Evolutionary conservation across 1,140 invertebrate genomes (phyloP), one percentile per base, ranked within the genome.

Genomic region (Macrocentrus cingulum): DNA sequence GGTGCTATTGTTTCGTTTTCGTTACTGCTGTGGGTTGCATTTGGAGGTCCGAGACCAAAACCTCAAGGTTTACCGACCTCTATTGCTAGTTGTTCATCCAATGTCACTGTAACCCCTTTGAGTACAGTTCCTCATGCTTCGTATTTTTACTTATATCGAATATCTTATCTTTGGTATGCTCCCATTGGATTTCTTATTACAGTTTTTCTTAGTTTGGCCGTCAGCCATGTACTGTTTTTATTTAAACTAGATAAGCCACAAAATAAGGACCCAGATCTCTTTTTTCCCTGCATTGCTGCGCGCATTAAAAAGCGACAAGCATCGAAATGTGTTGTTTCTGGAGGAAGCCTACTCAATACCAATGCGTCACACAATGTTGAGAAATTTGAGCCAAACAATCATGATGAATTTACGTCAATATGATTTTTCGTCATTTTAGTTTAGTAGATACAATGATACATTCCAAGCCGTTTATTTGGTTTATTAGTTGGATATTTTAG

Each of bases 111-210:
- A n/a, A n/a, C n/a, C n/a, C n/a, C n/a, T n/a, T n/a, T n/a, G n/a
- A n/a, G n/a, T n/a, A n/a, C n/a, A n/a, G n/a, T n/a, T n/a, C n/a
- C n/a, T n/a, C n/a, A n/a, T n/a, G n/a, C n/a, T n/a, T n/a, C 57
- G 18, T 71, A 66, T 46, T 68, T 76, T 22, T 75, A 73, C 51
- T 53, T 88, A 0, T 90, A 92, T 67, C 81, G 86, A 56, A 80
- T 97, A 9, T 95, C 93, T 0, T 97, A 96, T 69, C 85, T 95
- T 83, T 97, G 93, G 89, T 90, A 89, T 70, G 83, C 86, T 3
- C 83, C 87, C 0, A 75, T 91, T 42, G 91, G 89, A 46, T 86
- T 90, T 59, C 2, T 83, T 0, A 66, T 86, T 0, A 86, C 90
- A 1, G 66, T 91, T 2, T 23, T 88, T 0, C 62, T 90, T 49